Evolutionary conservation across 2,113 vertebrate genomes (phyloP), one percentile per base, ranked within the genome.

Genomic region (Argyrosomus japonicus): DNA sequence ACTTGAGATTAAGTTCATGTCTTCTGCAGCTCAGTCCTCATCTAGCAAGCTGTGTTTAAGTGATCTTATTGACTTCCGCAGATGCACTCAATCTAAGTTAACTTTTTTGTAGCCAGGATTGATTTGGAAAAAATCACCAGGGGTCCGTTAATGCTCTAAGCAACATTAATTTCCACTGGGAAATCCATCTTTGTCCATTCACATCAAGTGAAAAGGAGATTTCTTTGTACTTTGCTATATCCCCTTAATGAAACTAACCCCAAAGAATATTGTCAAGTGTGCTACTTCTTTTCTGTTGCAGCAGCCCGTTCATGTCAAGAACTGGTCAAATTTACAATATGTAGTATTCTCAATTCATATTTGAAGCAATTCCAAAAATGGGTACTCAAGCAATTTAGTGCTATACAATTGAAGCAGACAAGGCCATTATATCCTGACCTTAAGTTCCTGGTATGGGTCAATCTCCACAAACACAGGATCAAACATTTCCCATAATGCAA

Each of bases 11-110:
- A 84, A 87, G 82, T 75, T 83, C 70, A 80, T 82, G 87, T 87
- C 83, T 88, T 77, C 84, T 77, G 84, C 70, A 87, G 86, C 90
- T 95, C 93, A 74, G 91, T 82, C 91, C 90, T 96, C 87, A 92
- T 94, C 91, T 88, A 95, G 84, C 88, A 91, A 19, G 93, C 92
- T 23, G 74, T 77, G 82, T 90, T 87, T 86, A 82, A 92, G 82
- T 21, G 80, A 85, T 87, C 77, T 69, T 90, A 94, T 90, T 93
- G 92, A 94, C 93, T 90, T 89, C 40, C 77, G 81, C 85, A 89
- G 72, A 86, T 77, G 68, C 74, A 87, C 53, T 90, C 83, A 86
- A 81, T 90, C 87, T 60, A 81, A 88, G 73, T 87, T 88, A 93
- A 89, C 84, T 92, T 93, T 91, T 92, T 68, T 83, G 79, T 82